Conservation (phyloP, 1,140 invertebrate genomes). For the Atopsyche davidsoni region DNA sequence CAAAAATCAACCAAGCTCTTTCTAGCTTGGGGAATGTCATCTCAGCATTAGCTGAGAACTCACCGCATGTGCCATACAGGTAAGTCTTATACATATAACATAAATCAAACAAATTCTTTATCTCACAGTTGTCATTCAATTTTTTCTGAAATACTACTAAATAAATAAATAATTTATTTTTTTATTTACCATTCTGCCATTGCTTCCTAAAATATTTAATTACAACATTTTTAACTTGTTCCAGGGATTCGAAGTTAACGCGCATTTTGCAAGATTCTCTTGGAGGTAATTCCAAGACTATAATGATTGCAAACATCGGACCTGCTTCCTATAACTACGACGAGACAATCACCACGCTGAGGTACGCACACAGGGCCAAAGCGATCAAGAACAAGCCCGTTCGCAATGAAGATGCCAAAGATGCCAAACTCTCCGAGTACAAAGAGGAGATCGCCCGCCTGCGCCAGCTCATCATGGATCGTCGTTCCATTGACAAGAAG, state of each 20-base stretch:
- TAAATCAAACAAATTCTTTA: no score
- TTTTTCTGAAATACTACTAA: not conserved
- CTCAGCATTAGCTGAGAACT: constrained; percentile 85
- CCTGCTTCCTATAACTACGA: constrained; percentile 95
- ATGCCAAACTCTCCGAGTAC: constrained; percentile 81
- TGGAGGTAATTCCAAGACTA: constrained; percentile 92
- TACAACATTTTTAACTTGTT: constrained; percentile 6
- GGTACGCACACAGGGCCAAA: constrained; percentile 91
- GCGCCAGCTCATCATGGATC: constrained; percentile 46
- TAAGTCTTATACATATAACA: no score
- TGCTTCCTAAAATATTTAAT: not conserved
- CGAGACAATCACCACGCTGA: constrained; percentile 86
- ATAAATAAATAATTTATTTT: not conserved
- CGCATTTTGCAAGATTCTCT: constrained; percentile 88
- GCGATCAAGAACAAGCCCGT: constrained; percentile 92
- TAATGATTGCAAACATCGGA: constrained; percentile 96
- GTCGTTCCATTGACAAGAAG: constrained; percentile 37
- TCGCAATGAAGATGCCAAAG: constrained; percentile 94
- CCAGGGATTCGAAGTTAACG: constrained; percentile 87
- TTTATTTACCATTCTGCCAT: no score
- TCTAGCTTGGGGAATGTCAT: constrained; percentile 93
- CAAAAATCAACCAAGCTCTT: constrained; percentile 91
- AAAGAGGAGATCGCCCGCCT: constrained; percentile 77
- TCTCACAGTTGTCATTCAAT: not conserved
- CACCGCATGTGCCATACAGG: constrained; percentile 80